These are phyloP conservation scores for Mesorhabditis sp. DNA, from an alignment of 2,888 invertebrate genomes.

Conservation along the genomic window DNA sequence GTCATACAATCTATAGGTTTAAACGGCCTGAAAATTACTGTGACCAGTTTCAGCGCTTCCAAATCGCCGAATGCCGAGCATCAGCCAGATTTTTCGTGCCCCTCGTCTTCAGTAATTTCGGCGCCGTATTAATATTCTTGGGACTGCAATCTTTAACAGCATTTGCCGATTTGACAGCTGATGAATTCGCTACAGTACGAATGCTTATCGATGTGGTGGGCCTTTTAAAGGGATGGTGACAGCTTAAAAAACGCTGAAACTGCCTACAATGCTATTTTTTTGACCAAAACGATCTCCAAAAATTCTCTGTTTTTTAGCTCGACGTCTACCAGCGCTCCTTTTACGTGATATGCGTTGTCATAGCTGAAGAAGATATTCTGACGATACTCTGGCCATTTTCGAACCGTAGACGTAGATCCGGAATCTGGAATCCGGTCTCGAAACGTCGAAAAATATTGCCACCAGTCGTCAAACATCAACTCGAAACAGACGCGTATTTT, in stretches of 20 bases:
- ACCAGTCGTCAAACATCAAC: not conserved
- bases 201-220: not conserved
- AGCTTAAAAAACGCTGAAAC: no score
- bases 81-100: slow-evolving; percentile 4
- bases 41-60: not conserved
- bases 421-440: no score
- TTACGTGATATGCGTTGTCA: not conserved
- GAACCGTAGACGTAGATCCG: not conserved
- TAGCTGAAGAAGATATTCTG: not conserved
- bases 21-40: no score
- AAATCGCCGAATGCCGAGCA: not conserved
- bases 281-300: no score
- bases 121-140: not conserved
- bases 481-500: no score
- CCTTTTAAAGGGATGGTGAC: no score
- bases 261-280: no score
- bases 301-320: not conserved
- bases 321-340: slow-evolving; percentile 4
- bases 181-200: not conserved
- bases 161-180: not conserved
- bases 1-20: no score
- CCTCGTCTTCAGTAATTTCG: not conserved
- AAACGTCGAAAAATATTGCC: not conserved
- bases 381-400: no score
- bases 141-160: not conserved